A percentile compares a stretch with the other conserved stretches of the same genome.
Conservation (phyloP, 2,113 vertebrate genomes). For the Paramormyrops kingsleyae region DNA sequence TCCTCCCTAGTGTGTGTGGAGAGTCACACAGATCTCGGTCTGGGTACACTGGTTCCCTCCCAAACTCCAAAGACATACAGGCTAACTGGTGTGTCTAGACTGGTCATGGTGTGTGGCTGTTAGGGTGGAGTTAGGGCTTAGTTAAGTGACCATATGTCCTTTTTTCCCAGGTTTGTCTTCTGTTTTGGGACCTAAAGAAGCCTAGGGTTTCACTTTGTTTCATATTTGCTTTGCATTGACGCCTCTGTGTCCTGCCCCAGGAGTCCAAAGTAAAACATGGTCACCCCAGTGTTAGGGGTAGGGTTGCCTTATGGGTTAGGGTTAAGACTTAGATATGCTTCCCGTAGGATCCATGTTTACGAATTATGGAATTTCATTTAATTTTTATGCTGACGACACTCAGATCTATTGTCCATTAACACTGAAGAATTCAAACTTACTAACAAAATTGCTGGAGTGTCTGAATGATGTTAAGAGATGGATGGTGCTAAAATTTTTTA, state of each 20-base stretch:
- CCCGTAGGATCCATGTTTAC: too few relatives aligned
- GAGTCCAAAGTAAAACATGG: background rate
- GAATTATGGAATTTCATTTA: too few relatives aligned
- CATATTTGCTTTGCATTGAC: background rate
- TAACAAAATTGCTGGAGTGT: too few relatives aligned
- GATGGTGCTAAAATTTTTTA: too few relatives aligned
- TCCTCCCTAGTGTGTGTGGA: background rate
- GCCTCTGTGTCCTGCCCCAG: background rate
- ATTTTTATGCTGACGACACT: too few relatives aligned
- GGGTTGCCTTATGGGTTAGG: background rate
- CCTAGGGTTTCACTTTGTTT: background rate
- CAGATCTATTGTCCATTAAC: too few relatives aligned
- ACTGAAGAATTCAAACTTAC: too few relatives aligned
- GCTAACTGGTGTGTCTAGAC: too few relatives aligned
- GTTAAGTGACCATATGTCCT: background rate
- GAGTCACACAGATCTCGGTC: background rate
- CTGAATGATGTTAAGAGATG: too few relatives aligned
- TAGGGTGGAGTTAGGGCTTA: background rate
- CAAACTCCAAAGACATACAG: background rate
- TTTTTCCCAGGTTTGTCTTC: background rate
- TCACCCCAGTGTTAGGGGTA: background rate
- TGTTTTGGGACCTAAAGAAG: background rate
- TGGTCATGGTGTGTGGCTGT: background rate
- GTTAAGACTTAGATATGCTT: background rate
- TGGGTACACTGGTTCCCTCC: background rate